Base-by-base conservation (phyloP, 2,888 invertebrate species). In the Campopleginae sp. region DNA sequence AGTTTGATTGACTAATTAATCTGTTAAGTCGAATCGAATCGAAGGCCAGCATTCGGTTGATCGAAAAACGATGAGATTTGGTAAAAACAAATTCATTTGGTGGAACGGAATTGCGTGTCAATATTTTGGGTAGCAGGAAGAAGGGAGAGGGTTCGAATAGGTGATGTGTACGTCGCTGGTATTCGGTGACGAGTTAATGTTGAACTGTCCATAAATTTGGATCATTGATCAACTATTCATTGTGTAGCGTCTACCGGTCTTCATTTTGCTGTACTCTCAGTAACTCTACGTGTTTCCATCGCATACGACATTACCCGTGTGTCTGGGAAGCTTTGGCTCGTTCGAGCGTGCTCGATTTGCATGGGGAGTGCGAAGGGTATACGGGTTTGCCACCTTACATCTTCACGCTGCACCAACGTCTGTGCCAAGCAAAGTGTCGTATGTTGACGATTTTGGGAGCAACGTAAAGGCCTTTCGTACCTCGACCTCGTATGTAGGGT, bases 351-450 rank as follows among this genome's bases (percentile, higher is more conserved):
- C 86, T 74, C 86, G 88, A 91, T 91, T 91, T 91, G 90, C 91
- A 91, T 91, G 87, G 88, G 87, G 89, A 91, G 91, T 90, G 90
- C 89, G 88, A 91, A 90, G 89, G 88, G 88, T 74, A 90, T n/a
- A n/a, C n/a, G n/a, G n/a, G 88, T 91, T 88, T 89, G 90, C 31
- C 10, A 46, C 48, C 70, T 48, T 66, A 66, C 63, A 82, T 58
- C 51, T 77, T 68, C 72, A 46, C 54, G 46, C 58, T 68, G 61
- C 12, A 31, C 58, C 58, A 33, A n/a, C 19, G 51, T 17, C 48
- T 10, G 8, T 76, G 38, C 5, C 48, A n/a, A 78, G 51, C 68
- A 78, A 78, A 78, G 44, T 27, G 68, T 27, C 78, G 58, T 68
- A 42, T 44, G 58, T 58, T 44, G 42, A 1, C 12, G n/a, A 44